These are phyloP conservation scores for Sylvietta virens DNA, from an alignment of 2,113 vertebrate genomes.

Conservation along the genomic window DNA sequence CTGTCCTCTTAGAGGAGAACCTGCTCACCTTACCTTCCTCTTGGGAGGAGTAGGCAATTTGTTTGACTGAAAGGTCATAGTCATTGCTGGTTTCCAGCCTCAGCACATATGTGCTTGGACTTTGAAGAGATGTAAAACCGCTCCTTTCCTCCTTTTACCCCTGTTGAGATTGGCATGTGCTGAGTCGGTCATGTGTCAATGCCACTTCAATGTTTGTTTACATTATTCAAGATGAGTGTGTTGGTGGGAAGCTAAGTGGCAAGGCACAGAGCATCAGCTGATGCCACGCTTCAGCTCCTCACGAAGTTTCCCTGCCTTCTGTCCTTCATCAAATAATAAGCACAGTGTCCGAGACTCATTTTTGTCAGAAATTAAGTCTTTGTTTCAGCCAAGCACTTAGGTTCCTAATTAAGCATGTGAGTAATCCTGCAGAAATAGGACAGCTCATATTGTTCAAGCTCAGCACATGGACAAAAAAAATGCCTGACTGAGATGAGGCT, in stretches of 20 bases:
- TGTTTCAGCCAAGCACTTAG: constrained; percentile 14
- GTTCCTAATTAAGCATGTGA: constrained; percentile 44
- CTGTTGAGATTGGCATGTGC: background rate
- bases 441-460: constrained; percentile 6
- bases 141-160: background rate
- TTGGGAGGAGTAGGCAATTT: background rate
- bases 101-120: background rate
- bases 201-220: background rate
- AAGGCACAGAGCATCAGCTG: background rate
- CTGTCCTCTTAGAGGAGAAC: background rate
- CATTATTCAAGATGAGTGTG: background rate
- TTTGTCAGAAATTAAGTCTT: constrained; percentile 27
- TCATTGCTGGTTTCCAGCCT: background rate
- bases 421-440: constrained; percentile 22
- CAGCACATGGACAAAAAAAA: background rate
- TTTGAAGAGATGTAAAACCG: background rate
- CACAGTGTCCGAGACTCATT: background rate
- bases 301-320: background rate
- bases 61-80: background rate
- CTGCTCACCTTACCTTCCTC: background rate
- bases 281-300: constrained; percentile 11
- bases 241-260: background rate
- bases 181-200: background rate
- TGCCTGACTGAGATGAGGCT: background rate
- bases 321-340: background rate